These are phyloP conservation scores for Drosophila nannoptera DNA, from an alignment of 1,140 invertebrate species.

Conservation along the genomic window DNA sequence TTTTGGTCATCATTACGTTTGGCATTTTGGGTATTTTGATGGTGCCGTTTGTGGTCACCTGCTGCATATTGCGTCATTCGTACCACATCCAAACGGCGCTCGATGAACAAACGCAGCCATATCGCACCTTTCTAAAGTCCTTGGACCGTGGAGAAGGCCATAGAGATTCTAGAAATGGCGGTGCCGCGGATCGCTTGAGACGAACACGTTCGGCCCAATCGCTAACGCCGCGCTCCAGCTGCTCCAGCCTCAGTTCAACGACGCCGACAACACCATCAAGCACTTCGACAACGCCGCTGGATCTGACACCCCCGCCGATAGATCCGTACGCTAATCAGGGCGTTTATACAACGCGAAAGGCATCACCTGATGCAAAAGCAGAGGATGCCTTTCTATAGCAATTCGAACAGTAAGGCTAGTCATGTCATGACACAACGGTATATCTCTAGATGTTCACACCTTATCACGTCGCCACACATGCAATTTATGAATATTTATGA, in stretches of 20 bases:
- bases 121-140: constrained; percentile 42
- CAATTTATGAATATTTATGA: constrained; percentile 15
- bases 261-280: constrained; percentile 50
- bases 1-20: constrained; percentile 67
- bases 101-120: constrained; percentile 33
- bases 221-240: constrained; percentile 53
- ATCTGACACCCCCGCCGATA: constrained; percentile 55
- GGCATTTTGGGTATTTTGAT: constrained; percentile 63
- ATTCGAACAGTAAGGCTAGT: neutral
- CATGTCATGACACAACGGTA: constrained; percentile 26
- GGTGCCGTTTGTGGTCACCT: constrained; percentile 69
- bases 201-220: constrained; percentile 63
- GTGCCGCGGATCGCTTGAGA: constrained; percentile 39
- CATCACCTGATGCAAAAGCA: constrained; percentile 29
- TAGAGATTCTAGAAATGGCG: constrained; percentile 42
- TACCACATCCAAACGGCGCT: constrained; percentile 61
- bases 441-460: constrained; percentile 39
- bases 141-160: constrained; percentile 59
- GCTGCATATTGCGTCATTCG: constrained; percentile 64
- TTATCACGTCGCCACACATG: constrained; percentile 14
- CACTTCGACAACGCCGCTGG: constrained; percentile 54
- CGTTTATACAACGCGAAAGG: constrained; percentile 34
- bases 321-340: constrained; percentile 54
- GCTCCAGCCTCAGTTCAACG: constrained; percentile 56
- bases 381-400: constrained; percentile 47